Conservation (phyloP, 2,797 vertebrate genomes). For the Mergus octosetaceus region DNA sequence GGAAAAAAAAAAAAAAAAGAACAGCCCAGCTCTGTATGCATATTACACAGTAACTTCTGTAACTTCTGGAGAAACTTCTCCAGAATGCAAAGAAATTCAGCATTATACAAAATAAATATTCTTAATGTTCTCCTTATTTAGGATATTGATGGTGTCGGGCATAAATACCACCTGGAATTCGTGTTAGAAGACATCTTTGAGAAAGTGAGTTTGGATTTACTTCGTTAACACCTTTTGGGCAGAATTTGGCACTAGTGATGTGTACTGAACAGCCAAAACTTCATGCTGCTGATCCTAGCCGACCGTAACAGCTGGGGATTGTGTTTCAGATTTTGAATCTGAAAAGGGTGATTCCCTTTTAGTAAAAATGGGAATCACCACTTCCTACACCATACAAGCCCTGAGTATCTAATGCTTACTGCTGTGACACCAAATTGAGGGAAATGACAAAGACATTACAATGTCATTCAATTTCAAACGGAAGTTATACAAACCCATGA, state of each 20-base stretch:
- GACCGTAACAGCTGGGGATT: fast-evolving
- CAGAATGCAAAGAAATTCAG: background rate
- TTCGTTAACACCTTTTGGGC: background rate
- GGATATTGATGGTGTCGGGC: conserved; percentile 81
- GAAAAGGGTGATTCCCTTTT: too few relatives aligned
- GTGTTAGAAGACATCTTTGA: conserved; percentile 80
- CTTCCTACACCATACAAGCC: background rate
- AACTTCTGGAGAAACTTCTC: too few relatives aligned
- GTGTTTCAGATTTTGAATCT: background rate
- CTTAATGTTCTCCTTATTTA: conserved; percentile 52
- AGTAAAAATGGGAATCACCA: background rate
- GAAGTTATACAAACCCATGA: background rate
- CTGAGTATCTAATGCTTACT: background rate
- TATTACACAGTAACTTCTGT: background rate
- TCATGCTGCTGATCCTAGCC: background rate
- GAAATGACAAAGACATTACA: background rate
- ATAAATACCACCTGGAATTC: conserved; percentile 86
- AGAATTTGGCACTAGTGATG: background rate
- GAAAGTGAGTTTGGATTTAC: conserved; percentile 80
- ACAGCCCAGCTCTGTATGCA: fast-evolving
- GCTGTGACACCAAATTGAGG: background rate
- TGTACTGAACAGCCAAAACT: fast-evolving
- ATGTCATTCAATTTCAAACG: background rate
- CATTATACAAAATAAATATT: background rate
- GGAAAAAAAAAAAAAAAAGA: background rate